Percentiles rank a stretch among this genome's conserved stretches.
Evolutionary conservation across 2,113 vertebrate genomes (phyloP).

Genomic region (Boleophthalmus pectinirostris): DNA sequence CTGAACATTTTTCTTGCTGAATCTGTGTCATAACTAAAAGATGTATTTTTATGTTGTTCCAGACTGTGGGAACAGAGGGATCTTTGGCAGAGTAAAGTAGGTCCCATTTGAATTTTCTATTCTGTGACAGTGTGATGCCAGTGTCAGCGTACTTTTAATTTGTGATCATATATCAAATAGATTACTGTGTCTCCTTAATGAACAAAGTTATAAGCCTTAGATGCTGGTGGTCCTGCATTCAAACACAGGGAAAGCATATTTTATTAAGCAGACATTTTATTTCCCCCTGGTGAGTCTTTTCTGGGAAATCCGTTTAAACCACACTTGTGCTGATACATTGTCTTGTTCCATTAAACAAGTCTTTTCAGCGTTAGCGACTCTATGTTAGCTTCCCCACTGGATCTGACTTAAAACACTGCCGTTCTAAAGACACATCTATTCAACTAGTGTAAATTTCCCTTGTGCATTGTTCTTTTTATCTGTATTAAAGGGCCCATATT

Average conservation of each 20-base stretch:
- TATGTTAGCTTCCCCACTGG: conserved; percentile 24
- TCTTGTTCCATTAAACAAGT: conserved; percentile 41
- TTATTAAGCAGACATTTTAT: conserved; percentile 38
- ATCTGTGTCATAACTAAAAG: background rate
- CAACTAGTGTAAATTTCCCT: background rate
- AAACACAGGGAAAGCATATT: conserved; percentile 24
- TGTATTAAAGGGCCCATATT: too few relatives aligned
- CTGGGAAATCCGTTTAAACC: conserved; percentile 16
- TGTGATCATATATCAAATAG: conserved; percentile 37
- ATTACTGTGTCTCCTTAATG: conserved; percentile 27
- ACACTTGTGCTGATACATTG: conserved; percentile 22
- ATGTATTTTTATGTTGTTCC: conserved; percentile 26
- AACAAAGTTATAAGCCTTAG: conserved; percentile 22
- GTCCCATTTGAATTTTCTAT: background rate
- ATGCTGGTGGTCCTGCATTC: conserved; percentile 10
- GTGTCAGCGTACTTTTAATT: background rate
- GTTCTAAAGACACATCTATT: background rate
- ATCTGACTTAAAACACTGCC: conserved; percentile 17
- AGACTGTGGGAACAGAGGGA: conserved; percentile 37
- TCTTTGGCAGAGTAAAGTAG: conserved; percentile 25
- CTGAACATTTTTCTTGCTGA: conserved; percentile 5
- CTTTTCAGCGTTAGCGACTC: conserved; percentile 7
- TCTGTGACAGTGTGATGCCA: background rate
- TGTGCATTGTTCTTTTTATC: too few relatives aligned
- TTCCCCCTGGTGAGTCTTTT: conserved; percentile 18